Evolutionary conservation across 1,140 invertebrate genomes (phyloP).

Genomic region (Drosophila novamexicana): DNA sequence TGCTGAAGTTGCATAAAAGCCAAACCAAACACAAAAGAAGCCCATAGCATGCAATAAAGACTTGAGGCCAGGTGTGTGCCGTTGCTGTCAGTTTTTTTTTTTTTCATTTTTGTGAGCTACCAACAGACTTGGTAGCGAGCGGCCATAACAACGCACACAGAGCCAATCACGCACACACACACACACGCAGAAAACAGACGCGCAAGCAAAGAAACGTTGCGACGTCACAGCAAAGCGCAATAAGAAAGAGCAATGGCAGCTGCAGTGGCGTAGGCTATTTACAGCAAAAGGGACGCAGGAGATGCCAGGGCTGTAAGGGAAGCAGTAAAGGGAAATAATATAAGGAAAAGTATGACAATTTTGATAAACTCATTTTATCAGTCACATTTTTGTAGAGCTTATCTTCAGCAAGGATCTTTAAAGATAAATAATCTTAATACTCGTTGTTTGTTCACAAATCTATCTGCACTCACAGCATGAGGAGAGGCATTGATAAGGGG

Average conservation of each 20-base stretch:
- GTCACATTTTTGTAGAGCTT: too few relatives aligned
- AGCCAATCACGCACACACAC: slow-evolving; percentile 25
- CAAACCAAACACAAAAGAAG: slow-evolving; percentile 46
- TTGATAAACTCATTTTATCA: too few relatives aligned
- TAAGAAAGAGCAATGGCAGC: slow-evolving; percentile 58
- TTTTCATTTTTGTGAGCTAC: slow-evolving; percentile 19
- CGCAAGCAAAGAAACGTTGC: slow-evolving; percentile 32
- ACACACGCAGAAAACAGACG: slow-evolving; percentile 35
- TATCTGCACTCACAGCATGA: not conserved
- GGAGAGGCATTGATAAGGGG: slow-evolving; percentile 49
- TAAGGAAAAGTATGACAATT: not conserved
- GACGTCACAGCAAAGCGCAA: slow-evolving; percentile 44
- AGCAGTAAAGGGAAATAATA: not conserved
- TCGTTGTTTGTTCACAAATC: not conserved
- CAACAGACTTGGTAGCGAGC: slow-evolving; percentile 39
- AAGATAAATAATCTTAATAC: not conserved
- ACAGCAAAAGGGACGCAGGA: slow-evolving; percentile 5
- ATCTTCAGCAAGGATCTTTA: not conserved
- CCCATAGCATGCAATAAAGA: slow-evolving; percentile 50
- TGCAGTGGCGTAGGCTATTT: slow-evolving; percentile 47
- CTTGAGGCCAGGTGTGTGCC: slow-evolving; percentile 32
- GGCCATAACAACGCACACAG: slow-evolving; percentile 46
- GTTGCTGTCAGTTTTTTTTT: slow-evolving; percentile 5
- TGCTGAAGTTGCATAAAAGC: slow-evolving; percentile 68
- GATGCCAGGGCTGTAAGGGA: not conserved